Evolutionary conservation across 2,113 vertebrate species (phyloP), one percentile per base, ranked within the genome.

Genomic region (Rhynchomys soricoides): DNA sequence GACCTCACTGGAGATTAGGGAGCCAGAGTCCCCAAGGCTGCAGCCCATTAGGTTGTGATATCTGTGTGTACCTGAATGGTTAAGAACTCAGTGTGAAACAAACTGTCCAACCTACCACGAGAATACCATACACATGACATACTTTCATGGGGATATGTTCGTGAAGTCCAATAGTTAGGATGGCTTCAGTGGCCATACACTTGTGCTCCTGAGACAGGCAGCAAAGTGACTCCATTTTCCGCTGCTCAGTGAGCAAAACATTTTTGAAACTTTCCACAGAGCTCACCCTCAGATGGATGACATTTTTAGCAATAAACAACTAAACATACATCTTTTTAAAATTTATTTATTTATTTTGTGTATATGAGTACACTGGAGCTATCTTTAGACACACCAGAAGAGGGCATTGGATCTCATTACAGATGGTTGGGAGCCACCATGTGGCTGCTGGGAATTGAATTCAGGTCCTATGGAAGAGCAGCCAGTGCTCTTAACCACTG

Each of bases 251-350:
- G 34, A 90, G 87, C 89, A 96, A 94, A 34, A 86, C 88, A 89
- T 96, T 83, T 96, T n/a, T 90, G 93, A 94, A 93, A 82, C 83
- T 91, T 94, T 83, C 91, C 91, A 89, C 24, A 75, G 68, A 91
- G 9, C 2, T 96, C 40, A 85, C 93, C 71, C 95, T 97, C 93
- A 91, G 91, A 95, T 93, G 31, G 94, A 95, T 55, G 74, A 87
- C 88, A 40, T 85, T 94, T 94, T 95, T 62, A 91, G 82, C 78
- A 94, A 83, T 74, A 91, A 95, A 62, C 78, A 96, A 89, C 50
- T 93, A 73, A 97, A 93, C 96, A 86, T 29, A 22, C 34, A 86
- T 90, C 68, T 22, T 93, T n/a, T n/a, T n/a, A n/a, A n/a, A n/a
- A n/a, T n/a, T n/a, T n/a, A n/a, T n/a, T n/a, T n/a, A n/a, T n/a